phyloP scores from a whole-genome alignment of 2,797 vertebrate species.

The Gephyroberyx darwinii region DNA sequence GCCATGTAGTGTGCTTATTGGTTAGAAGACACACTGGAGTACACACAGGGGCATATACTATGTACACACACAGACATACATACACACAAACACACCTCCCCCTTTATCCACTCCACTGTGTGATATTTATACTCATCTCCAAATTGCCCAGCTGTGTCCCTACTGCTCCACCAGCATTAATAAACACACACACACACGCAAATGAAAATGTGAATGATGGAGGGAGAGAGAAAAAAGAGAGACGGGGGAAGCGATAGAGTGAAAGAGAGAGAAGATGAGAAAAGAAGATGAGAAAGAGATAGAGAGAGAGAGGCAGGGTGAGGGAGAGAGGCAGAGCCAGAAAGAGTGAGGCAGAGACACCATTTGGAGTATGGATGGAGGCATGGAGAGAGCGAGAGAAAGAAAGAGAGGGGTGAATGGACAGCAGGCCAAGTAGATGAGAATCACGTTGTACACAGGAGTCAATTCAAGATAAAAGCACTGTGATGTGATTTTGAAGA shows the following conservation, averaged over 20 bases:
- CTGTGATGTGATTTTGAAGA: slow-evolving; percentile 28
- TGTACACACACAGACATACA: slow-evolving; percentile 17
- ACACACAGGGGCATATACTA: slow-evolving; percentile 18
- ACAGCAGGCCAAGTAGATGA: slow-evolving; percentile 27
- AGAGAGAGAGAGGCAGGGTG: slow-evolving; percentile 3
- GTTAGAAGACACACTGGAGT: background rate
- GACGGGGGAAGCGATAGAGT: slow-evolving; percentile 4
- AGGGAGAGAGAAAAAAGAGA: slow-evolving; percentile 9
- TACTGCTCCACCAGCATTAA: slow-evolving; percentile 56
- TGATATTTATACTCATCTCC: slow-evolving; percentile 59
- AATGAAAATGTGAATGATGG: slow-evolving; percentile 5
- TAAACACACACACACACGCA: slow-evolving; percentile 25
- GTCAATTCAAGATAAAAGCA: slow-evolving; percentile 38
- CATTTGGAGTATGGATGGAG: background rate
- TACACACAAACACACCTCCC: slow-evolving; percentile 12
- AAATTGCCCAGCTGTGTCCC: slow-evolving; percentile 67
- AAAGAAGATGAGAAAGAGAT: slow-evolving; percentile 7
- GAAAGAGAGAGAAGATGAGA: slow-evolving; percentile 3
- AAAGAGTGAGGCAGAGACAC: background rate
- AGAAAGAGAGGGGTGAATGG: slow-evolving; percentile 9
- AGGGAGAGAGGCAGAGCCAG: background rate
- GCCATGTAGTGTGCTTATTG: background rate
- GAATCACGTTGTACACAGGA: slow-evolving; percentile 20
- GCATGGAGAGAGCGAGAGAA: slow-evolving; percentile 12
- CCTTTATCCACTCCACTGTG: slow-evolving; percentile 36